Evolutionary conservation across 2,797 vertebrate genomes (phyloP), one percentile per base, ranked within the genome.

Genomic region (Eidolon dupreanum): DNA sequence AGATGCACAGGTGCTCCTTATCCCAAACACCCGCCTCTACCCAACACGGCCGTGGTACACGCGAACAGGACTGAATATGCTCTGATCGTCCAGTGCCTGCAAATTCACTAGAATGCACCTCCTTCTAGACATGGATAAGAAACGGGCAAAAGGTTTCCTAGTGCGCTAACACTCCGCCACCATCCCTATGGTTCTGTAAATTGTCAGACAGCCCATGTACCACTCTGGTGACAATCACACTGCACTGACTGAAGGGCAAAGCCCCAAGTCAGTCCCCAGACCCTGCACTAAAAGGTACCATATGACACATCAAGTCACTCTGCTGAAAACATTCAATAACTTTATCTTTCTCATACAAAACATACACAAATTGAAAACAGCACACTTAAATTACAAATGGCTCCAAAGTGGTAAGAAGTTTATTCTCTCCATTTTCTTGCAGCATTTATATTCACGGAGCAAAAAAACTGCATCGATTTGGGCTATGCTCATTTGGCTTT

Each of bases 11-110:
- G 8, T 3, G 28, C n/a, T 59, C 53, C 31, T 20, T 0, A 46
- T 6, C 26, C 26, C 1, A 9, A 33, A n/a, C 0, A 0, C 33
- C 57, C 57, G 4, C 70, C 24, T 53, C 31, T 7, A n/a, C 57
- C 65, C 5, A 16, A 19, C n/a, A 63, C 15, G 12, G 83, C n/a
- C 5, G 10, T 0, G 3, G 55, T 3, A 17, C 13, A 1, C 0
- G 28, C 1, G 28, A 36, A 55, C 26, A 73, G 33, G 8, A 41
- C n/a, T 0, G 16, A 53, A 13, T 2, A 5, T 9, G 15, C 49
- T 49, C 4, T 49, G 49, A 4, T 49, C 15, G 15, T 16, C 49
- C 49, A 49, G 49, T 49, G 15, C 49, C 49, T 49, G 8, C 5
- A 22, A 22, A 74, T 57, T 51, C 51, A 63, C 78, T 46, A 17